Evolutionary conservation across 37 sponge, comb jelly and placozoan species (phyloP), one percentile per base, ranked within the genome.

Genomic region (Cladorhizidae sp.): DNA sequence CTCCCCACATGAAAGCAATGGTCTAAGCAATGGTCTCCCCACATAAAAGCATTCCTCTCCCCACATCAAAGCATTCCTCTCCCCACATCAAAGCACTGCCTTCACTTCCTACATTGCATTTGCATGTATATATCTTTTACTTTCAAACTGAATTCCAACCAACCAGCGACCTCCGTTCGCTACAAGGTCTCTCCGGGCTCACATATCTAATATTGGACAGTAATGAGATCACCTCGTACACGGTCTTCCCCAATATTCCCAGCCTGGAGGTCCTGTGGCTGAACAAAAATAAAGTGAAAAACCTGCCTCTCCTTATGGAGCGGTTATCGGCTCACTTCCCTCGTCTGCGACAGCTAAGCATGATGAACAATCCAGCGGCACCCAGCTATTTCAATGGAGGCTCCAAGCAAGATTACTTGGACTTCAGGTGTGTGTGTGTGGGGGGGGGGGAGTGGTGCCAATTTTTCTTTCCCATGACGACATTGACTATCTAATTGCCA

Each of bases 351-450:
- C 79, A 89, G 61, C 64, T 96, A 38, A 84, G 82, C 40, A 90
- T 96, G 93, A 90, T 96, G 93, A 93, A 96, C 61, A 96, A 96
- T 67, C 80, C 62, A 28, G 96, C 96, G 39, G 91, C 93, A 15
- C 96, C 96, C 0, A 93, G 91, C 71, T 96, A 87, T 64, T 93
- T 96, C 77, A 96, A 96, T 83, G 91, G 87, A 21, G 96, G 96
- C 2, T 73, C 83, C 32, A 74, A 72, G 20, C 70, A 93, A 50
- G 81, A 90, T 12, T 93, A 90, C 70, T 56, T 76, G 25, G 96
- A 96, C 64, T 96, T 90, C 67, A 85, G 96, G 94, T 93, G 51
- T 9, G 5, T 45, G 9, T 12, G 49, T n/a, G n/a, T n/a, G n/a
- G n/a, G n/a, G n/a, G n/a, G n/a, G n/a, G n/a, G n/a, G n/a, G n/a